Conservation (phyloP, 2,797 vertebrate species). For the Danionella dracula region DNA sequence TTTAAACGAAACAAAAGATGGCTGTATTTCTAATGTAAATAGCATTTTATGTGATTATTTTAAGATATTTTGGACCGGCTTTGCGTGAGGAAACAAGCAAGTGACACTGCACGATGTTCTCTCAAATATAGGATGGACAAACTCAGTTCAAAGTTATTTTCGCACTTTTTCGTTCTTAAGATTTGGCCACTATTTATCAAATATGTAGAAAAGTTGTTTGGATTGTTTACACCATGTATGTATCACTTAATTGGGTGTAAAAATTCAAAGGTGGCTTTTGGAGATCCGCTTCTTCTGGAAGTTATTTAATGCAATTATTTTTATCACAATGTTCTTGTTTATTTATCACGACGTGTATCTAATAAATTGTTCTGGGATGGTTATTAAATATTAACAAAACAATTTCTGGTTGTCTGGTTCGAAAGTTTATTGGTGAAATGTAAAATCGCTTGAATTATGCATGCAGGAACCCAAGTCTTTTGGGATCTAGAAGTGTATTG, state of each 20-base stretch:
- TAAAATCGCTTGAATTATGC: slow-evolving; percentile 35
- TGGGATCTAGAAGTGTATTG: slow-evolving; percentile 28
- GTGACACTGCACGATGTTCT: too few species aligned
- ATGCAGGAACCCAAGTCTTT: slow-evolving; percentile 32
- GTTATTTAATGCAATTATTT: slow-evolving; percentile 33
- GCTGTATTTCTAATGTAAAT: slow-evolving; percentile 24
- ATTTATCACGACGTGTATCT: slow-evolving; percentile 1
- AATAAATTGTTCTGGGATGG: slow-evolving; percentile 30
- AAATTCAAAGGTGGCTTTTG: slow-evolving; percentile 16
- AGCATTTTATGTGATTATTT: slow-evolving; percentile 21
- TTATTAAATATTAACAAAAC: slow-evolving; percentile 64
- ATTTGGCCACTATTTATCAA: slow-evolving; percentile 3
- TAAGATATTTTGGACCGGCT: background rate
- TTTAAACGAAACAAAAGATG: slow-evolving; percentile 16
- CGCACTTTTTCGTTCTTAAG: slow-evolving; percentile 36
- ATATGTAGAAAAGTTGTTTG: background rate
- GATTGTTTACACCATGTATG: background rate
- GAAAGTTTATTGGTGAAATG: slow-evolving; percentile 54
- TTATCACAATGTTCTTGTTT: background rate
- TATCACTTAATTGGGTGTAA: slow-evolving; percentile 16
- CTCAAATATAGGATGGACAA: too few species aligned
- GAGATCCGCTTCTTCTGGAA: slow-evolving; percentile 9
- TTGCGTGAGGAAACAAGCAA: too few species aligned
- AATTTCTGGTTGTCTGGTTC: slow-evolving; percentile 6
- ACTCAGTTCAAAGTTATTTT: slow-evolving; percentile 10